Conservation (phyloP, 2,797 vertebrate species). For the Carcharodon carcharias region DNA sequence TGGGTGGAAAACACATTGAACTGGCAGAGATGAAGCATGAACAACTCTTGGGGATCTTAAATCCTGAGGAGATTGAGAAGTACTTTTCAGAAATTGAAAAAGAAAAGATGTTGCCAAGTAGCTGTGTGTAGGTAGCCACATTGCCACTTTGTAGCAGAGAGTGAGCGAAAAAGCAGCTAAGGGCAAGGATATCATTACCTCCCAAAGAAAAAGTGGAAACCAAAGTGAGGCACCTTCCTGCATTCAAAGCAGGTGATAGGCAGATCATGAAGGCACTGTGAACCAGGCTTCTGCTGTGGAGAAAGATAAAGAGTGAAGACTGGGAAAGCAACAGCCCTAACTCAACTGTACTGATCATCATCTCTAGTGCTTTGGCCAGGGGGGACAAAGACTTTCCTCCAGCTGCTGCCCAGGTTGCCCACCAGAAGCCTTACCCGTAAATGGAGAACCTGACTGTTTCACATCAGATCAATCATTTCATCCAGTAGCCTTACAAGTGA, state of each 20-base stretch:
- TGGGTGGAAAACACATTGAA: too few relatives aligned
- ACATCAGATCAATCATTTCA: slow-evolving; percentile 79
- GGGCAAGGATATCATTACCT: slow-evolving; percentile 72
- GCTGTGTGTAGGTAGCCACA: slow-evolving; percentile 52
- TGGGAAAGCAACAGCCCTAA: slow-evolving; percentile 72
- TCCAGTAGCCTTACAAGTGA: slow-evolving; percentile 98
- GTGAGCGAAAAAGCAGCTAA: background rate
- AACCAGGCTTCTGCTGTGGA: slow-evolving; percentile 63
- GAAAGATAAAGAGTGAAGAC: slow-evolving; percentile 73
- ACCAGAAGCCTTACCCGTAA: slow-evolving; percentile 89
- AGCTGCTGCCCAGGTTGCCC: slow-evolving; percentile 91
- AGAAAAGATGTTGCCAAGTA: background rate
- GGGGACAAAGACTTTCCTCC: slow-evolving; percentile 97
- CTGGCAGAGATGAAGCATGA: too few relatives aligned
- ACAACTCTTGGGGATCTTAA: too few relatives aligned
- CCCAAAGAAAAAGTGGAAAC: slow-evolving; percentile 78
- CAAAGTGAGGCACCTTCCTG: slow-evolving; percentile 83
- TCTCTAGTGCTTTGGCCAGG: slow-evolving; percentile 42
- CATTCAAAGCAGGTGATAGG: slow-evolving; percentile 90
- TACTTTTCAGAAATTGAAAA: too few relatives aligned
- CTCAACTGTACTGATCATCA: too few relatives aligned
- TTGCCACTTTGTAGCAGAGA: slow-evolving; percentile 50
- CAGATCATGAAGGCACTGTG: slow-evolving; percentile 77
- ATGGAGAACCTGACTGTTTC: slow-evolving; percentile 73
- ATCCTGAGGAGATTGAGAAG: too few relatives aligned